Percentiles rank a stretch among this genome's conserved stretches.
These are phyloP conservation scores for Drosophila eohydei DNA, from an alignment of 2,888 invertebrate genomes.

Conservation along the genomic window DNA sequence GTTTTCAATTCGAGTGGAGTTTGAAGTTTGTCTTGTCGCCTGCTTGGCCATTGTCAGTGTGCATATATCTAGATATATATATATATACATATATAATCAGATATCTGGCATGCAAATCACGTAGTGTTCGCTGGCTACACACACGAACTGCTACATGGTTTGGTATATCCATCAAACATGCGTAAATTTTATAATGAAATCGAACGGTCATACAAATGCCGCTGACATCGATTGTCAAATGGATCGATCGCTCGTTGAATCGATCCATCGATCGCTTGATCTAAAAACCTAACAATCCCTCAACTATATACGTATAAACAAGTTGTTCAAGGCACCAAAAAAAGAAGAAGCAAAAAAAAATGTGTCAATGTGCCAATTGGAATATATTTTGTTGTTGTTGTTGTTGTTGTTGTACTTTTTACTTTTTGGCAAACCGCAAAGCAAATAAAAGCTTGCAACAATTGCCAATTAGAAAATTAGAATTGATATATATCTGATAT, in stretches of 20 bases:
- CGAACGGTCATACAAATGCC: constrained; percentile 50
- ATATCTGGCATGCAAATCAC: constrained; percentile 47
- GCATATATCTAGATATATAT: constrained; percentile 5
- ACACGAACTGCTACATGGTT: constrained; percentile 36
- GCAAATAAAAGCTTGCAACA: constrained; percentile 51
- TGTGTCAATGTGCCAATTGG: constrained; percentile 79
- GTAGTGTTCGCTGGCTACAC: constrained; percentile 38
- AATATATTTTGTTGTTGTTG: neutral
- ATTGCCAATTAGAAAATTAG: constrained; percentile 59
- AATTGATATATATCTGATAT: neutral
- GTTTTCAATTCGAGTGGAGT: neutral
- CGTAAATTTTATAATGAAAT: constrained; percentile 78
- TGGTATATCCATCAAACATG: constrained; percentile 68
- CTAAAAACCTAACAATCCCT: constrained; percentile 29
- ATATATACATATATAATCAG: neutral
- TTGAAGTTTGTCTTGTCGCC: constrained; percentile 15
- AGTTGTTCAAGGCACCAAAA: constrained; percentile 39
- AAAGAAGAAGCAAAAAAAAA: constrained; percentile 63
- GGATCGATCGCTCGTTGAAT: constrained; percentile 34
- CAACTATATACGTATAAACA: constrained; percentile 10
- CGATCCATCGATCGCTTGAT: constrained; percentile 28
- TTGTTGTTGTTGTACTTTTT: constrained; percentile 15
- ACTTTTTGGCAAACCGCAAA: constrained; percentile 49
- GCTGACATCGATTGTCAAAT: constrained; percentile 58
- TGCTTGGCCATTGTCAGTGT: constrained; percentile 22